These are phyloP conservation scores for Andrena camellia DNA, from an alignment of 2,888 invertebrate species.

Conservation along the genomic window DNA sequence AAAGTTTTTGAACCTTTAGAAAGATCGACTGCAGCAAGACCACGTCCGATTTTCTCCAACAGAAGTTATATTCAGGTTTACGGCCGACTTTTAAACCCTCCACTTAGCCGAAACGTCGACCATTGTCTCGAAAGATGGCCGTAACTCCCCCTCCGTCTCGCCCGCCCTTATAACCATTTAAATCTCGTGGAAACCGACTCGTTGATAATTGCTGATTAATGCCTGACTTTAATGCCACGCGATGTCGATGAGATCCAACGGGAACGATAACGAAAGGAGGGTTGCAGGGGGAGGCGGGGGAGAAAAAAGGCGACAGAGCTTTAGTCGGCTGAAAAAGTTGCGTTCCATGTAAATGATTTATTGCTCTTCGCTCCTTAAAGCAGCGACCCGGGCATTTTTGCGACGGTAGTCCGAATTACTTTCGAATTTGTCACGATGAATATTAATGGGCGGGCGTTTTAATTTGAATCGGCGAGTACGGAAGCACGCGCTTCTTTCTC, in stretches of 20 bases:
- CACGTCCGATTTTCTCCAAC: not conserved
- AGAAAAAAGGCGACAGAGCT: not conserved
- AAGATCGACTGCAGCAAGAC: constrained; percentile 14
- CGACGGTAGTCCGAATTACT: constrained; percentile 26
- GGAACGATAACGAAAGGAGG: constrained; percentile 4
- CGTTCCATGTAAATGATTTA: constrained; percentile 39
- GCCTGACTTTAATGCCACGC: constrained; percentile 7
- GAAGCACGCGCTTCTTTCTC: not conserved
- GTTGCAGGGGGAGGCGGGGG: not conserved
- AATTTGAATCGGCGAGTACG: not conserved
- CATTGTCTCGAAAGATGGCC: not conserved
- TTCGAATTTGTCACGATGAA: constrained; percentile 33
- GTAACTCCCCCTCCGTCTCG: not conserved
- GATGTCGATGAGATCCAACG: constrained; percentile 13
- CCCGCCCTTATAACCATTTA: not conserved
- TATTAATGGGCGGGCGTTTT: constrained; percentile 38
- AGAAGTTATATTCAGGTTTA: constrained; percentile 18
- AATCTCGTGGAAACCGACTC: not conserved
- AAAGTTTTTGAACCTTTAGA: constrained; percentile 4
- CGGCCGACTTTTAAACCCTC: constrained; percentile 26
- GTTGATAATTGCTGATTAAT: constrained; percentile 27
- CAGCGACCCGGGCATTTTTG: constrained; percentile 39
- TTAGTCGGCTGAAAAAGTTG: constrained; percentile 18
- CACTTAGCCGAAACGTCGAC: not conserved
- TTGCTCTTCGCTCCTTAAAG: constrained; percentile 33